Percentiles rank a stretch among this genome's conserved stretches.
Evolutionary conservation across 1,140 invertebrate genomes (phyloP).

Genomic region (Aphaenogaster ashmeadi): DNA sequence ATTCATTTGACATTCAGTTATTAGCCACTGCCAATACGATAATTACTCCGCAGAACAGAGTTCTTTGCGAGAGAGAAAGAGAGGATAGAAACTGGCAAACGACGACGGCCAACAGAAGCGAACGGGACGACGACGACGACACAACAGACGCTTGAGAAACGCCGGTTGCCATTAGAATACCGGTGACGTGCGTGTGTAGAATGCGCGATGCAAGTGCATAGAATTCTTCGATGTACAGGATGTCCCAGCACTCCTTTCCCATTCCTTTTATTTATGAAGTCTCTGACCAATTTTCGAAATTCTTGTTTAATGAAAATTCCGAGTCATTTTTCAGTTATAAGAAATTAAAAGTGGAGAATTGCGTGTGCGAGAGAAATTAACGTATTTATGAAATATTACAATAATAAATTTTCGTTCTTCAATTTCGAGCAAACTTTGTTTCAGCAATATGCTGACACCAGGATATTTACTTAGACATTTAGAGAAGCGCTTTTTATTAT

Average conservation of each 20-base stretch:
- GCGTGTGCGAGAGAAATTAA: not conserved
- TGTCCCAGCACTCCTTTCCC: not conserved
- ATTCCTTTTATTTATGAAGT: slow-evolving; percentile 1
- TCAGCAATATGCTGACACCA: not conserved
- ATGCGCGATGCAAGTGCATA: slow-evolving; percentile 53
- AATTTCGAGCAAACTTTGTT: not conserved
- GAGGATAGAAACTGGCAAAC: slow-evolving; percentile 15
- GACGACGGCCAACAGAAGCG: slow-evolving; percentile 17
- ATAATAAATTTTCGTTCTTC: not conserved
- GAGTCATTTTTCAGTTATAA: not conserved
- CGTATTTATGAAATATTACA: not conserved
- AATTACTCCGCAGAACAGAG: slow-evolving; percentile 23
- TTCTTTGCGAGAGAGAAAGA: slow-evolving; percentile 9
- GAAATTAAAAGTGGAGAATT: not conserved
- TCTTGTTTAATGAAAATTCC: slow-evolving; percentile 18
- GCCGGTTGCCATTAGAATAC: slow-evolving; percentile 60
- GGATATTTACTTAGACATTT: not conserved
- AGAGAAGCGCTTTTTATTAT: no score
- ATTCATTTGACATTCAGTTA: slow-evolving; percentile 30
- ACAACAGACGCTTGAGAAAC: slow-evolving; percentile 52
- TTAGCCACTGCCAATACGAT: slow-evolving; percentile 35
- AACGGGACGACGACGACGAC: slow-evolving; percentile 31
- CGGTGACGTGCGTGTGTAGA: slow-evolving; percentile 52
- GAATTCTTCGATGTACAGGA: slow-evolving; percentile 53
- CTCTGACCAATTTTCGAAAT: slow-evolving; percentile 16